Base-by-base conservation (phyloP, 1,140 invertebrate species). In the Trypoxylus dichotomus region DNA sequence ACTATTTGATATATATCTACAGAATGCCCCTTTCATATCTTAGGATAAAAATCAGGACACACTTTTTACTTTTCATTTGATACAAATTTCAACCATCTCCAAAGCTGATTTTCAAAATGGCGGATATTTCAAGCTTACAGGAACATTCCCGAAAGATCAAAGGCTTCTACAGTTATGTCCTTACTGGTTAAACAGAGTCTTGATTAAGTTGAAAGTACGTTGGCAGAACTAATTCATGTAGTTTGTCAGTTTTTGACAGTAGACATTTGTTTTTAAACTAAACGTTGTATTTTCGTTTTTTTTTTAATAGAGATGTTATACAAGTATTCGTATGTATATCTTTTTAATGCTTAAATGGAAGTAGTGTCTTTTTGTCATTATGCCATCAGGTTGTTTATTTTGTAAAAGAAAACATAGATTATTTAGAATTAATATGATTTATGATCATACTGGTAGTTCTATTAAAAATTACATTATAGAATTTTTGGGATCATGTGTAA, bases 311-410 rank as follows among this genome's bases (percentile, higher is more conserved):
- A 7, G 5, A 8, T 37, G 5, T 8, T 58, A 19, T 54, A 54
- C 15, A 19, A 7, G 21, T 11, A 58, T 58, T 19, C 7, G 15
- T 58, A 10, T 58, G 15, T 5, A 58, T 58, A 58, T n/a, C 21
- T 58, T 58, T 13, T 21, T 19, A 58, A 21, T 58, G 15, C 2
- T 11, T 58, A 58, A 5, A 19, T 58, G 21, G 21, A 21, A 19
- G 15, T 21, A 58, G 21, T 58, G 21, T 21, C 13, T 63, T 63
- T 63, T 25, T 24, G 27, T 13, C 29, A 73, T 32, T 32, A 73
- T 73, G 37, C 32, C 71, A n/a, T 21, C 25, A 27, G 37, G 71
- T 37, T 73, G 71, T 32, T 73, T 73, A 73, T 73, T 73, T 73
- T 73, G 71, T 25, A 73, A 32, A n/a, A 73, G 71, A 21, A 73